phyloP scores from a whole-genome alignment of 2,797 vertebrate species.

The Esox lucius region DNA sequence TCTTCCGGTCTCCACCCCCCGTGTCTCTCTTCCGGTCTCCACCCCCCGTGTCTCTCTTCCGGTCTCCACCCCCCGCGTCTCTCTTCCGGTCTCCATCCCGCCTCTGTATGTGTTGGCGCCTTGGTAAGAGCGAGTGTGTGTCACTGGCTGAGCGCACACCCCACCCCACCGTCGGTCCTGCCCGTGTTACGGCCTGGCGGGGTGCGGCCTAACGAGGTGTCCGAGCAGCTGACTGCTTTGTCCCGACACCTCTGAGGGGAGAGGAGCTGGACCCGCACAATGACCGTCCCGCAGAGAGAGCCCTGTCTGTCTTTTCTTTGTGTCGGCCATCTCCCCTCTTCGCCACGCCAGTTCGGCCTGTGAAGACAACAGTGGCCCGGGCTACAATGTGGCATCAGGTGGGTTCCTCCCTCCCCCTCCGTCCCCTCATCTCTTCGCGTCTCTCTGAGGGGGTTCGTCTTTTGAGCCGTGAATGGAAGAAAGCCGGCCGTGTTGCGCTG shows the following conservation, averaged over 20 bases:
- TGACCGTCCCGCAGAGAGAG: conserved; percentile 64
- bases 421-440: background rate
- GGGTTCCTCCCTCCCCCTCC: conserved; percentile 35
- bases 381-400: conserved; percentile 67
- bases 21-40: background rate
- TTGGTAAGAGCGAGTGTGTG: conserved; percentile 40
- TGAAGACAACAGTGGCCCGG: conserved; percentile 51
- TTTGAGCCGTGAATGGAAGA: background rate
- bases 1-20: conserved; percentile 26
- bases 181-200: conserved; percentile 63
- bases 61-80: conserved; percentile 18
- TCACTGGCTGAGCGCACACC: background rate
- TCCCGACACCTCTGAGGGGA: conserved; percentile 54
- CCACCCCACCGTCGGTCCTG: conserved; percentile 43
- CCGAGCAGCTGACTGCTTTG: conserved; percentile 71
- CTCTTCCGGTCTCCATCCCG: background rate
- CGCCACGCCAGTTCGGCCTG: conserved; percentile 54
- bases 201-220: conserved; percentile 74
- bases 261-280: conserved; percentile 58
- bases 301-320: conserved; percentile 70
- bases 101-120: background rate
- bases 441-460: background rate
- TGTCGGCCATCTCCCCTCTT: conserved; percentile 56
- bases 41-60: background rate
- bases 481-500: background rate